Base-by-base conservation (phyloP, 2,888 invertebrate species). In the Campoletis raptor region DNA sequence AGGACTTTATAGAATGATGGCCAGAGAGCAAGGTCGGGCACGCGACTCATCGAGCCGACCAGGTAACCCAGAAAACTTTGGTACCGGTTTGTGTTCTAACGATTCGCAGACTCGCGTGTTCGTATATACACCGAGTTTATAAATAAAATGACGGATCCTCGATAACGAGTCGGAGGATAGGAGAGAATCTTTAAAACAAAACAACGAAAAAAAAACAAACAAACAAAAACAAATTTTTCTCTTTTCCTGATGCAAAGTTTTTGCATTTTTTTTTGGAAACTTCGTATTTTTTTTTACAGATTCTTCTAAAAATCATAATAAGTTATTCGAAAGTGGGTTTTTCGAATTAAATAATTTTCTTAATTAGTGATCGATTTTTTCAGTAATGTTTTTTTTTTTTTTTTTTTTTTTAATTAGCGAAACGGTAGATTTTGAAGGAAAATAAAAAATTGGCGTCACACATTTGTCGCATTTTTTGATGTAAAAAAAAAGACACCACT, bases 141-240 rank as follows among this genome's bases (percentile, higher is more conserved):
- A 89, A 90, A 90, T 90, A 90, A 90, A 90, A 79, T 84, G 85
- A 87, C 81, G 83, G 83, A 81, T 84, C 79, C 76, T 83, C 70
- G 81, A 85, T 86, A 78, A 78, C 54, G 67, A 69, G 40, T 52
- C 77, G 52, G 21, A 40, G 42, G 57, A 77, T 36, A 9, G 37
- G 42, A 15, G 54, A 21, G 12, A 57, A 42, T 54, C 52, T 52
- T 52, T 24, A 24, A 24, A 37, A 10, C 57, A 57, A 37, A 69
- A n/a, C n/a, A n/a, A n/a, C n/a, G n/a, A n/a, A 6, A 70, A 69
- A 52, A 10, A 70, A 54, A 48, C 18, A 52, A 30, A 30, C 15
- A 12, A 64, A 36, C 36, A 10, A n/a, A n/a, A n/a, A n/a, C n/a
- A n/a, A n/a, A 9, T 1, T 70, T 70, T 70, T 48, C 18, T 45